Percentiles rank a stretch among this genome's conserved stretches.
Conservation (phyloP, 2,888 invertebrate species). For the Rapana venosa region DNA sequence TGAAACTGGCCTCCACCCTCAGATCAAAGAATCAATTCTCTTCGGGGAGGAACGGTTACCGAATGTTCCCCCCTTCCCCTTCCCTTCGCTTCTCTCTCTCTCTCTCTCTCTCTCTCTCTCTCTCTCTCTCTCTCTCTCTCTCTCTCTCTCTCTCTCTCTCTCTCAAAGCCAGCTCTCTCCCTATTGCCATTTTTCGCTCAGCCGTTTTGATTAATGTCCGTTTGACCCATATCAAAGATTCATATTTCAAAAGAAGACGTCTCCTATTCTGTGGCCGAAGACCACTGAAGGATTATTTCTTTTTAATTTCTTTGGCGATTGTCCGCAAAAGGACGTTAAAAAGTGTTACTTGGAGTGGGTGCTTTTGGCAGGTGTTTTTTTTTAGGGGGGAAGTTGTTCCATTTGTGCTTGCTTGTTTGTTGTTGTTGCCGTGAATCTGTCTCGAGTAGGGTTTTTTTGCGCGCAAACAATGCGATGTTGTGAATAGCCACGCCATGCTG, state of each 20-base stretch:
- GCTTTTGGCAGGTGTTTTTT: neutral
- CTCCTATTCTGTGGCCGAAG: neutral
- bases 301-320: neutral
- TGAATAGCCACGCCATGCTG: neutral
- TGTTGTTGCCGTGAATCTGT: neutral
- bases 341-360: neutral
- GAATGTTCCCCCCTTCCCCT: neutral
- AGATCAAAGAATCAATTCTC: slow-evolving; percentile 24
- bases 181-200: slow-evolving; percentile 1
- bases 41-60: neutral
- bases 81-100: neutral
- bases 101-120: neutral
- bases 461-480: neutral
- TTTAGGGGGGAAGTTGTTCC: neutral
- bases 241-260: slow-evolving; percentile 35
- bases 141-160: neutral
- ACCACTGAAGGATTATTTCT: slow-evolving; percentile 13
- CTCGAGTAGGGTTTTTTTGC: neutral
- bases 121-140: neutral
- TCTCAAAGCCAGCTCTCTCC: neutral
- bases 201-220: slow-evolving; percentile 31
- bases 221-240: slow-evolving; percentile 35
- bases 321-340: neutral
- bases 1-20: neutral
- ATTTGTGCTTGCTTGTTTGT: neutral